Percentiles rank a stretch among this genome's conserved stretches.
These are phyloP conservation scores for Vidua chalybeata DNA, from an alignment of 2,113 vertebrate species.

Conservation along the genomic window DNA sequence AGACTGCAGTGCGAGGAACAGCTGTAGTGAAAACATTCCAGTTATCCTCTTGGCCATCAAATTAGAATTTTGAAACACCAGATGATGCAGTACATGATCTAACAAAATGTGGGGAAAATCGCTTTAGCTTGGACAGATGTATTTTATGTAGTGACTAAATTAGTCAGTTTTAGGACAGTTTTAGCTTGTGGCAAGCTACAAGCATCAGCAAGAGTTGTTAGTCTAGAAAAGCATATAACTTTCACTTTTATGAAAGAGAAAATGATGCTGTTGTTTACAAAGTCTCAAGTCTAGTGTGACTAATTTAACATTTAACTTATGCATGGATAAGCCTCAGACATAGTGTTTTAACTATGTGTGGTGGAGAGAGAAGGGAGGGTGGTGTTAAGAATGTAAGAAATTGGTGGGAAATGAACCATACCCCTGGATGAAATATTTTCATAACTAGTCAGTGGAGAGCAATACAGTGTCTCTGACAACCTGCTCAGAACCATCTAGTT, in stretches of 20 bases:
- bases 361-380: background rate
- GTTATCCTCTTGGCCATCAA: background rate
- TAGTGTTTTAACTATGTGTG: background rate
- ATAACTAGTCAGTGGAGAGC: background rate
- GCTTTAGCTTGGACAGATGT: background rate
- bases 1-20: background rate
- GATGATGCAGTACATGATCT: background rate
- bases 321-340: background rate
- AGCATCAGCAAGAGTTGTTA: background rate
- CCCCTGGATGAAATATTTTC: background rate
- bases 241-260: background rate
- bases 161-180: background rate
- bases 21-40: background rate
- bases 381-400: background rate
- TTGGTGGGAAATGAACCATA: background rate
- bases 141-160: background rate
- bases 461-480: background rate
- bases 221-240: background rate
- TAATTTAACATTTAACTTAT: slow-evolving; percentile 2
- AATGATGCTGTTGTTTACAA: background rate
- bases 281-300: background rate
- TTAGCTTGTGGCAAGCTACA: background rate
- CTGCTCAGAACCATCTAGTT: background rate
- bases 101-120: background rate
- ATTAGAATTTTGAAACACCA: background rate